Evolutionary conservation across 2,113 vertebrate genomes (phyloP).

Genomic region (Bambusicola thoracicus): DNA sequence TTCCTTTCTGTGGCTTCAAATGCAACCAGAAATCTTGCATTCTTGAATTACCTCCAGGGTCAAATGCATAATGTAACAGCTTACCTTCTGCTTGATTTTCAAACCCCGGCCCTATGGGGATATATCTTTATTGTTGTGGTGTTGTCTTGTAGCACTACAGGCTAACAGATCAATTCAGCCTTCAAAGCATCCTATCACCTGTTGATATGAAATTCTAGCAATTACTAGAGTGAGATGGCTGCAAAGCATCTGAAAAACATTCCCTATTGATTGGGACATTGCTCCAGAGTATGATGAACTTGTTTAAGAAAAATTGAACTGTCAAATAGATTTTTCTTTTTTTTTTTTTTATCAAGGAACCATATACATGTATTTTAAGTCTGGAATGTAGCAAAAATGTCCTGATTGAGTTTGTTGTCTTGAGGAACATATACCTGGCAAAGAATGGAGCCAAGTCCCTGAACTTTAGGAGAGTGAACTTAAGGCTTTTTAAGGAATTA

Average conservation of each 20-base stretch:
- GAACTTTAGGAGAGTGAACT: too few species aligned
- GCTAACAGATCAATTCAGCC: constrained; percentile 82
- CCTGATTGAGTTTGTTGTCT: too few species aligned
- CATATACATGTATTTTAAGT: constrained; percentile 73
- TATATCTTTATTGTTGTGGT: constrained; percentile 75
- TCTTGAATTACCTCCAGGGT: constrained; percentile 68
- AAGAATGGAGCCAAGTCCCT: too few species aligned
- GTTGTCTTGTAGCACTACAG: constrained; percentile 75
- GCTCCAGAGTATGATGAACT: constrained; percentile 79
- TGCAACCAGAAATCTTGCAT: constrained; percentile 21
- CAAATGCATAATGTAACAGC: constrained; percentile 74
- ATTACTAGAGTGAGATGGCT: constrained; percentile 74
- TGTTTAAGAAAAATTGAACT: constrained; percentile 84
- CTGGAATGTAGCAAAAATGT: too few species aligned
- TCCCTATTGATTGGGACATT: constrained; percentile 77
- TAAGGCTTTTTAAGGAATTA: too few species aligned
- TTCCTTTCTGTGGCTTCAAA: constrained; percentile 40
- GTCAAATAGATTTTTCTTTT: constrained; percentile 77
- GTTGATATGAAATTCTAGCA: constrained; percentile 80
- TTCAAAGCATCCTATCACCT: constrained; percentile 79
- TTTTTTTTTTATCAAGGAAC: constrained; percentile 73
- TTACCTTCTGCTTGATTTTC: constrained; percentile 79
- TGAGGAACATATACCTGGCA: too few species aligned
- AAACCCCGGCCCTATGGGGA: constrained; percentile 47
- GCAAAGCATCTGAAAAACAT: constrained; percentile 78